Percentiles rank a stretch among this genome's conserved stretches.
phyloP scores from a whole-genome alignment of 2,797 vertebrate species.

The Apogon hyalosoma region DNA sequence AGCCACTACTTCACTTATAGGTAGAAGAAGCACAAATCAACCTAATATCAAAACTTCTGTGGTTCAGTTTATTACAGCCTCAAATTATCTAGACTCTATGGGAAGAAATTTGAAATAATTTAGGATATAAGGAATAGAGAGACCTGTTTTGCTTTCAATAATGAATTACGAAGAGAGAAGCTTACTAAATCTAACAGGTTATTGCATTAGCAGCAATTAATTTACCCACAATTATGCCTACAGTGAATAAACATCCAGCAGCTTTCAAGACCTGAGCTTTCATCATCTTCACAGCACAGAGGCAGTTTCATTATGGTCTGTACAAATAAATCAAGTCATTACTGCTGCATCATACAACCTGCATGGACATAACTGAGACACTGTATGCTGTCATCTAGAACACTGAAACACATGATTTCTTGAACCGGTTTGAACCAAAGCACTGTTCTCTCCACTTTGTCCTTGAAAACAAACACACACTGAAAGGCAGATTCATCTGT shows the following conservation, averaged over 20 bases:
- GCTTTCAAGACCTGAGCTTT: slow-evolving; percentile 13
- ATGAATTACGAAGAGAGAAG: slow-evolving; percentile 16
- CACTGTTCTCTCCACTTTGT: slow-evolving; percentile 10
- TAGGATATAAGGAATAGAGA: too few species aligned
- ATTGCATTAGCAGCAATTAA: slow-evolving; percentile 55
- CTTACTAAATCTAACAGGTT: slow-evolving; percentile 49
- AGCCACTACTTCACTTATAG: too few species aligned
- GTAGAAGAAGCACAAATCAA: too few species aligned
- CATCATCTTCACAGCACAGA: slow-evolving; percentile 17
- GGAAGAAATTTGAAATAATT: too few species aligned
- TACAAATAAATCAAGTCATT: slow-evolving; percentile 9
- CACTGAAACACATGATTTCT: background rate
- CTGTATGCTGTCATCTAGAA: background rate
- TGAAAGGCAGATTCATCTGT: slow-evolving; percentile 18
- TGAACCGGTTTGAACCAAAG: slow-evolving; percentile 5
- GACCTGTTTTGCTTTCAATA: background rate
- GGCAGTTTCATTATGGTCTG: background rate
- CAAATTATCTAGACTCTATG: too few species aligned
- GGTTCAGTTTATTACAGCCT: too few species aligned
- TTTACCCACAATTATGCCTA: slow-evolving; percentile 46
- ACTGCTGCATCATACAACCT: background rate
- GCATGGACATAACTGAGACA: background rate
- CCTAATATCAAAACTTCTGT: too few species aligned
- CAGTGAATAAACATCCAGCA: slow-evolving; percentile 33
- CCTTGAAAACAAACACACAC: slow-evolving; percentile 38